Evolutionary conservation across 2,113 vertebrate genomes (phyloP), one percentile per base, ranked within the genome.

Genomic region (Echinops telfairi): DNA sequence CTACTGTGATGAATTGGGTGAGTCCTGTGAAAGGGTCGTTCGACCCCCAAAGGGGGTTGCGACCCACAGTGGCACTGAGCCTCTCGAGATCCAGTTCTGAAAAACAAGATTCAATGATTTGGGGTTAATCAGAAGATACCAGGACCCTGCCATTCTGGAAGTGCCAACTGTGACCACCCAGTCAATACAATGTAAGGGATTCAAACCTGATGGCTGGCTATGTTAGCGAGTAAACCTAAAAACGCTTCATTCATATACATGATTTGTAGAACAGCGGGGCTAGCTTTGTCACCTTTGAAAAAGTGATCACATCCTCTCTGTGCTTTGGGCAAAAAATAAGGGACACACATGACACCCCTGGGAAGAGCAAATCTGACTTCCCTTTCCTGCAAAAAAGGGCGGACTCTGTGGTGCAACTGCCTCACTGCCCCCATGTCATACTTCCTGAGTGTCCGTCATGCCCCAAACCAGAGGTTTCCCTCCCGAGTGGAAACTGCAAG

Each of bases 61-160:
- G 43, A 47, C 43, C 43, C 43, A 47, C 43, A 47, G 11, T 31
- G n/a, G 5, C 1, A 5, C 1, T 14, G 5, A 25, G 12, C 1
- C 1, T 27, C 31, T 6, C 4, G 58, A 22, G 1, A 29, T 15
- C 9, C 36, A 77, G 70, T 40, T 62, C 31, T 16, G 6, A 14
- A 31, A 86, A 47, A 57, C 57, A 78, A 0, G 53, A 53, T 1
- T 29, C 58, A 23, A 8, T 64, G 62, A 73, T 8, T 25, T 27
- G 1, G 8, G 10, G 23, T 23, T 76, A 20, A 77, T 31, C 58
- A n/a, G 22, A 83, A 64, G 60, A 36, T 36, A 73, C 0, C 1
- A 1, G 40, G 58, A n/a, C 12, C n/a, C 0, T 14, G 15, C 0
- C 1, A 36, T 43, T 40, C 36, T 2, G 0, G n/a, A 3, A 38